phyloP scores from a whole-genome alignment of 1,140 invertebrate genomes.

The Cydia amplana region DNA sequence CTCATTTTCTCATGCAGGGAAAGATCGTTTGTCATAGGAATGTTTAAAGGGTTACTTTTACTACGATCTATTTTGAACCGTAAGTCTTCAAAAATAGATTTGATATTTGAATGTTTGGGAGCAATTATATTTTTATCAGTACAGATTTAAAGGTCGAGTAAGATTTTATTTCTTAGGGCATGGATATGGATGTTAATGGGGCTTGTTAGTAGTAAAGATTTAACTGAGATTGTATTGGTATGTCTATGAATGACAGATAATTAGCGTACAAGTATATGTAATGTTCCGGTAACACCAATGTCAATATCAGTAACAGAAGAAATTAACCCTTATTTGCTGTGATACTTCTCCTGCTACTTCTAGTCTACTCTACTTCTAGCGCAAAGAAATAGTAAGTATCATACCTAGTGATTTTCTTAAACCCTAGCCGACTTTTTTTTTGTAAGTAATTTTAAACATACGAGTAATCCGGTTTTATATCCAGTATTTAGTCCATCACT shows the following conservation, averaged over 20 bases:
- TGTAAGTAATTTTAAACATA: too few species aligned
- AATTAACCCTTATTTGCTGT: too few species aligned
- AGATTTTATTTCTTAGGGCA: constrained; percentile 17
- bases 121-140: constrained; percentile 16
- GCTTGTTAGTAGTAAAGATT: constrained; percentile 15
- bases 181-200: neutral
- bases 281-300: too few species aligned
- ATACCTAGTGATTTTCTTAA: too few species aligned
- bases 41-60: constrained; percentile 4
- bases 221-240: neutral
- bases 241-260: neutral
- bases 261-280: too few species aligned
- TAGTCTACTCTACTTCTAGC: too few species aligned
- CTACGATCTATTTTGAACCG: neutral
- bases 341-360: too few species aligned
- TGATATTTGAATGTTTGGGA: neutral
- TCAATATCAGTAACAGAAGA: too few species aligned
- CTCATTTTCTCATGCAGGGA: neutral
- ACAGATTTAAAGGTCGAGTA: constrained; percentile 11
- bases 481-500: too few species aligned
- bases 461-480: too few species aligned
- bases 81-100: neutral
- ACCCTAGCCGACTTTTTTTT: too few species aligned
- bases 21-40: constrained; percentile 13
- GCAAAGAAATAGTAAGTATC: too few species aligned